Conservation (phyloP, 2,797 vertebrate genomes). For the Catamblyrhynchus diadema region DNA sequence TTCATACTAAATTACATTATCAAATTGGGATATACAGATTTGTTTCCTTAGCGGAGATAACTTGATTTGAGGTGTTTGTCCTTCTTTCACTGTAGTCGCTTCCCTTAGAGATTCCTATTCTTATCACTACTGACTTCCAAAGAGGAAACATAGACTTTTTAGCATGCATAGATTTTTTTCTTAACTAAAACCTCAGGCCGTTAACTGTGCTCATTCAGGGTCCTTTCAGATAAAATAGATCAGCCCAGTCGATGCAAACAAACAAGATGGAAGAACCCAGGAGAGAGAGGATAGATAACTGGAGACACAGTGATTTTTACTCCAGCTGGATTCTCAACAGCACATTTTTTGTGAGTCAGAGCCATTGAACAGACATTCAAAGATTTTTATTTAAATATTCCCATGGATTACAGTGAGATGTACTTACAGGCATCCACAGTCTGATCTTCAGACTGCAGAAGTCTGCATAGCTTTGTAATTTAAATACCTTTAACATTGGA, state of each 20-base stretch:
- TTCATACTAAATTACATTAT: not conserved
- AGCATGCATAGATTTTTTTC: not conserved
- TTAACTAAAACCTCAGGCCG: not conserved
- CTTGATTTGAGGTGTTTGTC: not conserved
- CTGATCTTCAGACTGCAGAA: not conserved
- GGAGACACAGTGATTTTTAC: not conserved
- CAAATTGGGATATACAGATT: not conserved
- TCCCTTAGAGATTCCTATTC: not conserved
- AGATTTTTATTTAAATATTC: not conserved
- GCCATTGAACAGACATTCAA: not conserved
- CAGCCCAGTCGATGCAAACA: not conserved
- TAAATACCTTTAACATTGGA: not conserved
- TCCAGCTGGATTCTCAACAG: not conserved
- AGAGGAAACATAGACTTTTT: not conserved
- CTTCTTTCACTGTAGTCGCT: not conserved
- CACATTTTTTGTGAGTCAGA: not conserved
- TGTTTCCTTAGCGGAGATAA: not conserved
- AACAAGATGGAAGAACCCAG: not conserved
- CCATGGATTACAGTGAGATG: not conserved
- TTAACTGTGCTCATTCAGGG: not conserved
- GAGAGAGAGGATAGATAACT: not conserved
- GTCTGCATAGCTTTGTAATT: not conserved
- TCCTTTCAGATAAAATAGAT: not conserved
- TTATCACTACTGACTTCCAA: not conserved
- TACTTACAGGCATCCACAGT: not conserved